A percentile compares a stretch with the other conserved stretches of the same genome.
These are phyloP conservation scores for Synanthedon formicaeformis DNA, from an alignment of 2,888 invertebrate genomes.

Conservation along the genomic window DNA sequence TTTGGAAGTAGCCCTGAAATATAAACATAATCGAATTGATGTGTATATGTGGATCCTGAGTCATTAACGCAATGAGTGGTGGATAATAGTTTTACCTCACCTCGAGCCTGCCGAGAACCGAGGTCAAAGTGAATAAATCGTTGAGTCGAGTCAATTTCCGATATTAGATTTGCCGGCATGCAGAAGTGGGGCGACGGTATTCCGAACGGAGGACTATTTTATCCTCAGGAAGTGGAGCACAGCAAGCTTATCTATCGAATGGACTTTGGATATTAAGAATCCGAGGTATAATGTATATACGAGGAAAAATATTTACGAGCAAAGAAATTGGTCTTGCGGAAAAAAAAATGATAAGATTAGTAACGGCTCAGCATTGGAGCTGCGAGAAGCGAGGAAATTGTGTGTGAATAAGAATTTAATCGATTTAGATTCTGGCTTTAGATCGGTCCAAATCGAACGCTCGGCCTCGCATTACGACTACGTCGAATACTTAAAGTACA, in stretches of 20 bases:
- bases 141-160: slow-evolving; percentile 48
- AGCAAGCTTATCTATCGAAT: slow-evolving; percentile 1
- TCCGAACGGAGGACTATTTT: slow-evolving; percentile 19
- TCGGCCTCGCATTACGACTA: slow-evolving; percentile 2
- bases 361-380: not conserved
- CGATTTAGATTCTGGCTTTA: slow-evolving; percentile 5
- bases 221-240: slow-evolving; percentile 11
- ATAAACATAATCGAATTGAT: not conserved
- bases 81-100: slow-evolving; percentile 44
- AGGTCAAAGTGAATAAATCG: slow-evolving; percentile 50
- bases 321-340: not conserved
- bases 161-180: slow-evolving; percentile 54
- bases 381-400: slow-evolving; percentile 1
- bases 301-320: not conserved
- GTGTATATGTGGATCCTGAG: slow-evolving; percentile 8
- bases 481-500: slow-evolving; percentile 6
- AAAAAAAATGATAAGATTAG: too few relatives aligned
- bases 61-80: slow-evolving; percentile 29
- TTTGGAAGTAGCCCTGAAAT: too few relatives aligned
- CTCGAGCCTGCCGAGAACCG: slow-evolving; percentile 26
- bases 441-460: slow-evolving; percentile 4
- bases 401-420: slow-evolving; percentile 4
- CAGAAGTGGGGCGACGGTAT: slow-evolving; percentile 26
- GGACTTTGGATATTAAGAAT: not conserved
- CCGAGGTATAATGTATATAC: not conserved